These are phyloP conservation scores for Equus quagga DNA, from an alignment of 2,113 vertebrate species.

Conservation along the genomic window DNA sequence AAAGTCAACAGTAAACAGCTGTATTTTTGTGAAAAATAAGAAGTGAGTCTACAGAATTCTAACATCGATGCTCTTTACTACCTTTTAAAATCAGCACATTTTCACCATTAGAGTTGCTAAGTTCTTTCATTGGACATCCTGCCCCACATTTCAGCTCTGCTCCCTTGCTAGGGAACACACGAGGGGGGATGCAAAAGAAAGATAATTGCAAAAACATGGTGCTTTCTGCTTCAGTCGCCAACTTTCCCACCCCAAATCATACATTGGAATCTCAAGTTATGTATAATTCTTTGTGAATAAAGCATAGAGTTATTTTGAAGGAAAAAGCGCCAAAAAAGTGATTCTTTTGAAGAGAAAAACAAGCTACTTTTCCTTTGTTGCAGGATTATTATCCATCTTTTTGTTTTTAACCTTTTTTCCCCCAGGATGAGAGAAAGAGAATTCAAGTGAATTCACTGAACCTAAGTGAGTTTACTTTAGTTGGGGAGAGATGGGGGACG, in stretches of 20 bases:
- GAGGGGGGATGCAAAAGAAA: neutral
- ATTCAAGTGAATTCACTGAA: conserved; percentile 60
- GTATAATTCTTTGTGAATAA: conserved; percentile 79
- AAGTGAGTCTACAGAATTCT: neutral
- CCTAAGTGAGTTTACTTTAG: neutral
- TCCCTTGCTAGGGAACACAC: neutral
- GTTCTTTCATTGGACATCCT: neutral
- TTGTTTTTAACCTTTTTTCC: neutral
- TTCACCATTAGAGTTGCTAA: neutral
- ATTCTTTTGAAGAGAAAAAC: neutral
- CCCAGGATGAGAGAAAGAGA: neutral
- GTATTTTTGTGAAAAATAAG: neutral
- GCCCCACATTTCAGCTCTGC: neutral
- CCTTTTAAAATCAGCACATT: conserved; percentile 53
- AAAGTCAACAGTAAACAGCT: conserved; percentile 7
- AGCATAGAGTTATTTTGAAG: conserved; percentile 68
- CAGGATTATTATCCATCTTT: conserved; percentile 49
- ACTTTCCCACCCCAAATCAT: conserved; percentile 68
- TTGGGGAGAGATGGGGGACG: accelerated
- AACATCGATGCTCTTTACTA: neutral
- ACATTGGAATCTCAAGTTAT: conserved; percentile 80
- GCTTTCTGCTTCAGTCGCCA: conserved; percentile 5
- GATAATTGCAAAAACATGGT: conserved; percentile 80
- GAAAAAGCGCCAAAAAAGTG: conserved; percentile 57
- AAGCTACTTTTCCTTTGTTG: conserved; percentile 2